Evolutionary conservation across 2,797 vertebrate species (phyloP).

Genomic region (Gallinago stenura): DNA sequence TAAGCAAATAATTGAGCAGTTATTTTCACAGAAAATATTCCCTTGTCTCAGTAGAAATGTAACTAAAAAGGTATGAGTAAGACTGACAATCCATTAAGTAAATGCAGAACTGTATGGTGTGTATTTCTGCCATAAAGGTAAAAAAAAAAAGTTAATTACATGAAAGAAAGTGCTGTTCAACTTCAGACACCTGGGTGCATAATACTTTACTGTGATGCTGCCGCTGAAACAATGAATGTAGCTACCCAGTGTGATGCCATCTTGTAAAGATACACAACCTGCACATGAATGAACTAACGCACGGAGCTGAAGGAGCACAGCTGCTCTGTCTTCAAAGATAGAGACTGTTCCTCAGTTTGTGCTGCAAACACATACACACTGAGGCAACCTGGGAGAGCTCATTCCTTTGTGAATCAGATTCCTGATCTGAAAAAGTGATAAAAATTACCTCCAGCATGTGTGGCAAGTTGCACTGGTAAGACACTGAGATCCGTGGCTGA

Average conservation of each 20-base stretch:
- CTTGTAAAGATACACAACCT: background rate
- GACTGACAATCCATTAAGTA: background rate
- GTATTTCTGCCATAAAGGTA: background rate
- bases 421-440: background rate
- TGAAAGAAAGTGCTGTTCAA: background rate
- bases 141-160: background rate
- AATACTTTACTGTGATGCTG: background rate
- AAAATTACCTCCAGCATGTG: background rate
- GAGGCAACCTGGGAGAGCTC: background rate
- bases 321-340: background rate
- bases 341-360: background rate
- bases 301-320: background rate
- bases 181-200: background rate
- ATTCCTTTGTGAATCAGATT: background rate
- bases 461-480: background rate
- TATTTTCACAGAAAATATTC: background rate
- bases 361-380: background rate
- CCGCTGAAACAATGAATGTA: background rate
- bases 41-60: background rate
- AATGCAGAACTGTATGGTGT: background rate
- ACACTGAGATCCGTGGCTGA: background rate
- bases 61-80: background rate
- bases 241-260: background rate
- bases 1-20: background rate
- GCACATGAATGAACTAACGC: background rate